A percentile compares a stretch with the other conserved stretches of the same genome.
phyloP scores from a whole-genome alignment of 2,888 invertebrate species.

The Euzophera pinguis region DNA sequence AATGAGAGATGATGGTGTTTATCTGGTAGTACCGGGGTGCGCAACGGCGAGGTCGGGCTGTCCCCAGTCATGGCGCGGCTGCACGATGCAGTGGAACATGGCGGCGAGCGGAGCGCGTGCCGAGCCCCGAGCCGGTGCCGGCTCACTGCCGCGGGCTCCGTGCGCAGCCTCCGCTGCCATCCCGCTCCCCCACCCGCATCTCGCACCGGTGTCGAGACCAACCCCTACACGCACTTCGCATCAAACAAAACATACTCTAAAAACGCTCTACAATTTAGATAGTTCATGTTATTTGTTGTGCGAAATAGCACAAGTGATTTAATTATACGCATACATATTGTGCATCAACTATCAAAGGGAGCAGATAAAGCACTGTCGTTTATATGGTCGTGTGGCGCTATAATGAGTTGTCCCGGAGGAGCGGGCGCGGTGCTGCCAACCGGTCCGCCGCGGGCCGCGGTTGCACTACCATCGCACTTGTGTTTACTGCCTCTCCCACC shows the following conservation, averaged over 20 bases:
- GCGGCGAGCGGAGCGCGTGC: conserved; percentile 33
- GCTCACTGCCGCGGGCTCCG: conserved; percentile 24
- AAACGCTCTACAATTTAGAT: too few species aligned
- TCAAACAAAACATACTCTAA: background rate
- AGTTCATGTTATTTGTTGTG: too few species aligned
- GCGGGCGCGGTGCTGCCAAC: background rate
- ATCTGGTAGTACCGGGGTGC: conserved; percentile 82
- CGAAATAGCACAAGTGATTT: too few species aligned
- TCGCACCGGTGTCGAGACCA: too few species aligned
- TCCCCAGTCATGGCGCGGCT: conserved; percentile 88
- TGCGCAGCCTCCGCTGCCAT: conserved; percentile 37
- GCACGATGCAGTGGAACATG: conserved; percentile 92
- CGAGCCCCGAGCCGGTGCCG: conserved; percentile 31
- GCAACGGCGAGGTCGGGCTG: conserved; percentile 85
- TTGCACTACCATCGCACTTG: background rate
- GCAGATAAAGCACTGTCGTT: too few species aligned
- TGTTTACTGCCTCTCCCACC: background rate
- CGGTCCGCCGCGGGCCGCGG: background rate
- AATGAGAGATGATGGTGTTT: too few species aligned
- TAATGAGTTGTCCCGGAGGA: background rate
- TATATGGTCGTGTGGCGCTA: too few species aligned
- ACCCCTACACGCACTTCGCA: conserved; percentile 14
- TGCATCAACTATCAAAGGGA: too few species aligned
- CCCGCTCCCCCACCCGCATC: conserved; percentile 28
- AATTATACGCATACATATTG: too few species aligned